Conservation (phyloP, 2,888 invertebrate genomes). For the Parascotia fuliginaria region DNA sequence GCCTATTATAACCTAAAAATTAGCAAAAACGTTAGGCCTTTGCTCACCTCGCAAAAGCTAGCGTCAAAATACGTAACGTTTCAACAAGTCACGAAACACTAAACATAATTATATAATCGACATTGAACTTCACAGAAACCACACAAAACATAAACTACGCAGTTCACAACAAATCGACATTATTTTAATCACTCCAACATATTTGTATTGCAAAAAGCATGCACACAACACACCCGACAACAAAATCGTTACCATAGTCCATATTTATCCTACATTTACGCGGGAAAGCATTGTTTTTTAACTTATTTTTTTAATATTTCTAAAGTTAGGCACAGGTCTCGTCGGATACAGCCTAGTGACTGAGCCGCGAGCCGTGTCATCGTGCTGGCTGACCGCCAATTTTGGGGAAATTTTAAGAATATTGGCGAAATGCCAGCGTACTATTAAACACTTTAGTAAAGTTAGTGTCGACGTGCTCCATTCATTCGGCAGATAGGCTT, state of each 20-base stretch:
- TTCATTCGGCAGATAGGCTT: conserved; percentile 60
- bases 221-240: conserved; percentile 52
- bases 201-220: conserved; percentile 45
- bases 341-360: conserved; percentile 60
- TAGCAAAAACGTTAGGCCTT: conserved; percentile 5
- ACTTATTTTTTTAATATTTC: conserved; percentile 44
- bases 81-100: conserved; percentile 25
- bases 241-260: conserved; percentile 67
- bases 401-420: conserved; percentile 45
- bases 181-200: conserved; percentile 29
- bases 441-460: conserved; percentile 42
- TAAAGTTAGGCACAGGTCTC: conserved; percentile 50
- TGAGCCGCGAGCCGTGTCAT: conserved; percentile 62
- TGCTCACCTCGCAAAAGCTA: conserved; percentile 23
- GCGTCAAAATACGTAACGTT: conserved; percentile 6
- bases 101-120: conserved; percentile 70
- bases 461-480: conserved; percentile 45
- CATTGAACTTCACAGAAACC: conserved; percentile 64
- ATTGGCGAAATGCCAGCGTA: conserved; percentile 61
- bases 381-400: conserved; percentile 65
- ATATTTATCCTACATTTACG: conserved; percentile 70
- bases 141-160: conserved; percentile 55
- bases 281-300: conserved; percentile 66
- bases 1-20: conserved; percentile 2
- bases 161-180: conserved; percentile 48